Evolutionary conservation across 2,113 vertebrate genomes (phyloP).

Genomic region (Chascanopsetta lugubris): DNA sequence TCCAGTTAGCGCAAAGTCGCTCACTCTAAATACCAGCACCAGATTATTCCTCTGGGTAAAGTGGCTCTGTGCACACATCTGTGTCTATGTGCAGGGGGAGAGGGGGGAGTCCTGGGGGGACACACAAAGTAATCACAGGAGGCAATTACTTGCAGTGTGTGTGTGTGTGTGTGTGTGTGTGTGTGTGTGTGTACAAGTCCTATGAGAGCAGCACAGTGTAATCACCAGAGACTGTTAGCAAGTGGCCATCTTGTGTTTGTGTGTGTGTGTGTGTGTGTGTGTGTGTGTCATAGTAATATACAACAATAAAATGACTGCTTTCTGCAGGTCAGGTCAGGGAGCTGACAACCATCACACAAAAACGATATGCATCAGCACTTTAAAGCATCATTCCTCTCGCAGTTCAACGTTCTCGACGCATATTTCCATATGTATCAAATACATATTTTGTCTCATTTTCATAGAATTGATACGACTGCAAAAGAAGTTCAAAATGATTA

Average conservation of each 20-base stretch:
- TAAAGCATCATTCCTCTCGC: no score
- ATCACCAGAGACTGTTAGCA: constrained; percentile 55
- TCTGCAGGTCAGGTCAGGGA: constrained; percentile 24
- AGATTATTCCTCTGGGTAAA: constrained; percentile 67
- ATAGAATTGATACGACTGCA: no score
- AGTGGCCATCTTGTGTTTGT: constrained; percentile 23
- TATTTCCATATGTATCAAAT: no score
- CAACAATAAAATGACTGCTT: constrained; percentile 50
- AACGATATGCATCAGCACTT: no score
- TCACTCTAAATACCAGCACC: constrained; percentile 59
- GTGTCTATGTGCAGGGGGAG: constrained; percentile 24
- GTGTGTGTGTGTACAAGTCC: constrained; percentile 32
- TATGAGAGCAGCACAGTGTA: constrained; percentile 54
- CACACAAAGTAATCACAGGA: constrained; percentile 67
- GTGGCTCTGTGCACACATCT: constrained; percentile 15
- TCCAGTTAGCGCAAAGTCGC: constrained; percentile 67
- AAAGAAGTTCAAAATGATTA: no score
- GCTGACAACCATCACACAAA: no score
- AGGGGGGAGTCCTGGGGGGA: constrained; percentile 43
- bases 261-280: constrained; percentile 1
- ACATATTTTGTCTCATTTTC: no score
- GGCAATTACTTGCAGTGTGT: constrained; percentile 61
- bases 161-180: constrained; percentile 21
- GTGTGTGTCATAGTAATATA: constrained; percentile 24
- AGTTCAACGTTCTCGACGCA: no score